Base-by-base conservation (phyloP, 1,140 invertebrate species). In the Stegodyphus mimosarum region DNA sequence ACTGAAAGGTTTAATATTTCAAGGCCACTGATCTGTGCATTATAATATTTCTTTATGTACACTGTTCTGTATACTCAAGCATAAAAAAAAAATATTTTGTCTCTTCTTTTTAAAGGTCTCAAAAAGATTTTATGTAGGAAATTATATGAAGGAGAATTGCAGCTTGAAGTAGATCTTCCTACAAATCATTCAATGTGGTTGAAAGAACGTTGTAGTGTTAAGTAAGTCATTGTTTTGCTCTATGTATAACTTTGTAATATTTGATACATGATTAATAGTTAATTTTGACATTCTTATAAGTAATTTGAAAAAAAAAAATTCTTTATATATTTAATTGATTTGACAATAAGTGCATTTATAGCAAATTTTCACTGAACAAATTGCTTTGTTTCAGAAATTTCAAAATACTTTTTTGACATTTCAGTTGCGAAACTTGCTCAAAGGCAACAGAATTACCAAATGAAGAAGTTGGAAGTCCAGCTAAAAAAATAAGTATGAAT, bases 101-200 rank as follows among this genome's bases (percentile, higher is more conserved):
- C 33, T 33, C 33, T 33, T 33, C 33, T 33, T 80, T 55, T 78
- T 60, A 33, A 87, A 94, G 94, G 94, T 15, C 93, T 95, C 87
- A 95, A 95, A 88, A 94, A 94, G 87, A 93, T 95, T 86, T 88
- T 95, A 3, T 89, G 90, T 1, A 95, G 95, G 88, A 93, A 92
- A 70, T 92, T 94, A 1, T 96, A 95, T 88, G 92, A 94, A 74
- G 94, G 94, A 0, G 94, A 95, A 89, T 92, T 95, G 6, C 91
- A 92, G 52, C 88, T 92, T 63, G 90, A 92, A 5, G 91, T 92
- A 10, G 83, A 88, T 11, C 88, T 89, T 60, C 73, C 86, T 51
- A 88, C 89, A 33, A 89, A 88, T 50, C 88, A 89, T 67, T 90
- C 91, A 6, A 76, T 87, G 10, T 63, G 55, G 74, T 90, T 91